These are phyloP conservation scores for Aphelenchoides besseyi DNA, from an alignment of 1,140 invertebrate genomes.

Conservation along the genomic window DNA sequence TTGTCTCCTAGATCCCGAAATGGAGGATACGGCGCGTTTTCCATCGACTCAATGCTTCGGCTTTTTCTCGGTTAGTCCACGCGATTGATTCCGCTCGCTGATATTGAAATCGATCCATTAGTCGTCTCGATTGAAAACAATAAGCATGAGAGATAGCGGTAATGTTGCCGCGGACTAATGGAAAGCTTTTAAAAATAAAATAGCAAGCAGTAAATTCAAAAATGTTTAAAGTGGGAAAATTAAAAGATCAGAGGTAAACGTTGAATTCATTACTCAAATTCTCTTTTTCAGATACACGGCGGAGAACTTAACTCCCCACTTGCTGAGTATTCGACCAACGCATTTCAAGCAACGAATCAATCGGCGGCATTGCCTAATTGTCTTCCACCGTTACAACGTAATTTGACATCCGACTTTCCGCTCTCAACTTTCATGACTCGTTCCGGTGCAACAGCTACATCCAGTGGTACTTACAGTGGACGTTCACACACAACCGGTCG, in stretches of 20 bases:
- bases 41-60: background rate
- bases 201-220: no score
- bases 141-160: no score
- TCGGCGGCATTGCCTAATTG: background rate
- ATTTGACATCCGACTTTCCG: background rate
- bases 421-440: background rate
- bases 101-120: no score
- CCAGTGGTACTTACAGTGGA: background rate
- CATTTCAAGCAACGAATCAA: background rate
- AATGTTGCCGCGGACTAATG: no score
- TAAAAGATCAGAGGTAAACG: no score
- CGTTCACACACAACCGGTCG: background rate
- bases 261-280: background rate
- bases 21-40: background rate
- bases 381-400: background rate
- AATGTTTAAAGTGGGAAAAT: no score
- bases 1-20: no score
- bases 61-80: background rate
- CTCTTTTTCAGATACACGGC: slow-evolving; percentile 9
- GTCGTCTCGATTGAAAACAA: no score
- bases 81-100: background rate
- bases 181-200: no score
- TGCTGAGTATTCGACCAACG: background rate
- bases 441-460: background rate
- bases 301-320: background rate